Evolutionary conservation across 2,113 vertebrate species (phyloP).

Genomic region (Dendropsophus ebraccatus): DNA sequence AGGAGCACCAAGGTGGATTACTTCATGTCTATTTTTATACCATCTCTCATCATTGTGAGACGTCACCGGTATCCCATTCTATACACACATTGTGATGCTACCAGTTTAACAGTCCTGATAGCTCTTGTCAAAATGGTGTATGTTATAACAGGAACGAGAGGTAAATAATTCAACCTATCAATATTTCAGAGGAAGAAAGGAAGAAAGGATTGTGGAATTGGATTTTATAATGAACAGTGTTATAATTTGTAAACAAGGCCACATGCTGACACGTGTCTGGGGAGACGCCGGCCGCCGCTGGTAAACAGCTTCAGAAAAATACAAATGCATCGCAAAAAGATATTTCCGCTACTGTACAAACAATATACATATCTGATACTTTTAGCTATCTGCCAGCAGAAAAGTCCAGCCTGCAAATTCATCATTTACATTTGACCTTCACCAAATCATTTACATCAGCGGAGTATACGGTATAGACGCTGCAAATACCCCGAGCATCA

Average conservation of each 20-base stretch:
- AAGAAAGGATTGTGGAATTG: constrained; percentile 19
- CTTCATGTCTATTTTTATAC: background rate
- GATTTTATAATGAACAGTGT: constrained; percentile 33
- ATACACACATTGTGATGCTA: background rate
- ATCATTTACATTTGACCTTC: constrained; percentile 10
- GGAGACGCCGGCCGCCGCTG: background rate
- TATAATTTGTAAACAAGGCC: constrained; percentile 21
- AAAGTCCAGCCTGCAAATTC: background rate
- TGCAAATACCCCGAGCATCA: background rate
- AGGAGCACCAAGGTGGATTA: too few relatives aligned
- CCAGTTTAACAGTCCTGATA: constrained; percentile 4
- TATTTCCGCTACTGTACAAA: background rate
- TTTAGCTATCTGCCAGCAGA: background rate
- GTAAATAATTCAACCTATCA: constrained; percentile 16
- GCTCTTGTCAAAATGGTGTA: constrained; percentile 7
- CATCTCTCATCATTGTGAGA: background rate
- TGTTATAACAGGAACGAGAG: constrained; percentile 7
- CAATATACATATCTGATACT: background rate
- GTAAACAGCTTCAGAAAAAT: background rate
- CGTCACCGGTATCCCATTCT: background rate
- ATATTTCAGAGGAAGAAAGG: constrained; percentile 1
- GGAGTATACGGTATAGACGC: background rate
- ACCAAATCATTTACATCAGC: background rate
- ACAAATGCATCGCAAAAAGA: background rate
- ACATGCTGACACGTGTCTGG: constrained; percentile 36